Conservation (phyloP, 2,797 vertebrate species). For the Botia kubotai region DNA sequence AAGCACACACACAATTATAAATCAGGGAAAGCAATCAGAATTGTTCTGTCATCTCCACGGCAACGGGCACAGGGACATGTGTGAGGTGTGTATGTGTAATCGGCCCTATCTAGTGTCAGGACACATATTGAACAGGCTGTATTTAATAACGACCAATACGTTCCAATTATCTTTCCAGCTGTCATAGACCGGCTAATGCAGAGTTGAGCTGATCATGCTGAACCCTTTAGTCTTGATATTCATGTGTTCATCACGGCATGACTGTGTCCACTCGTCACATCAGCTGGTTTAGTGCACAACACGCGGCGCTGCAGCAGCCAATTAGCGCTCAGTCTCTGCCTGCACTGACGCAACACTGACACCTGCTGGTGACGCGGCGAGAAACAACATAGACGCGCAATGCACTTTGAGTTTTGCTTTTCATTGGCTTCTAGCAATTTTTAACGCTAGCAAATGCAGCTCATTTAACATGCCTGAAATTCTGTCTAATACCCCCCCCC, state of each 20-base stretch:
- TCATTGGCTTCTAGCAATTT: too few relatives aligned
- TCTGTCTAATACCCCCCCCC: too few relatives aligned
- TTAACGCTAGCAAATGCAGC: too few relatives aligned
- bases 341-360: conserved; percentile 53
- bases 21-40: conserved; percentile 30
- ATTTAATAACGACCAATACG: conserved; percentile 55
- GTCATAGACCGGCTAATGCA: conserved; percentile 10
- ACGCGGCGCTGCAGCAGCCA: too few relatives aligned
- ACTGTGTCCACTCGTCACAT: conserved; percentile 9
- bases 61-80: conserved; percentile 42
- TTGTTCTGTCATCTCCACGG: conserved; percentile 56
- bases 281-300: too few relatives aligned
- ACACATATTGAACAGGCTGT: conserved; percentile 52
- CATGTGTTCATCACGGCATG: conserved; percentile 46
- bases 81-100: conserved; percentile 48
- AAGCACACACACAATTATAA: conserved; percentile 6
- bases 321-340: too few relatives aligned
- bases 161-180: conserved; percentile 49
- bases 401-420: too few relatives aligned
- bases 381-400: too few relatives aligned
- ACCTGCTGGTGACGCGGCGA: conserved; percentile 62
- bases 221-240: conserved; percentile 59
- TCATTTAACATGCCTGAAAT: too few relatives aligned
- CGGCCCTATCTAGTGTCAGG: conserved; percentile 53
- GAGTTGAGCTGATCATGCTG: conserved; percentile 45